Percentiles rank a stretch among this genome's conserved stretches.
phyloP scores from a whole-genome alignment of 2,113 vertebrate genomes.

The Porphyrio hochstetteri region DNA sequence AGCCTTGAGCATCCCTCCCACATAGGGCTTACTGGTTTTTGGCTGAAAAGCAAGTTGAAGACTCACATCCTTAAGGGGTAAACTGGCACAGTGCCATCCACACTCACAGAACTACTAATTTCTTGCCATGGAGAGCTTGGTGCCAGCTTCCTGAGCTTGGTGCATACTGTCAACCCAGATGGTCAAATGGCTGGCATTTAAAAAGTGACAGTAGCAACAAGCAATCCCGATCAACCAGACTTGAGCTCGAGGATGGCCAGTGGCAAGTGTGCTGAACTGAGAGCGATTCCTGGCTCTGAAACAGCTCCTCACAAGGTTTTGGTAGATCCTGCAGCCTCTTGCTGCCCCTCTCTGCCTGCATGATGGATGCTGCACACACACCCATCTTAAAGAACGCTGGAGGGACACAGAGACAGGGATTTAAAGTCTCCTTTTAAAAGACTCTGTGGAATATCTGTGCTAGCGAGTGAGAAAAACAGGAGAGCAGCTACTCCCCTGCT shows the following conservation, averaged over 20 bases:
- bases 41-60: neutral
- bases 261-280: neutral
- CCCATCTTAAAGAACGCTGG: neutral
- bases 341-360: neutral
- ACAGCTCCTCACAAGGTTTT: rapidly evolving
- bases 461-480: neutral
- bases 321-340: neutral
- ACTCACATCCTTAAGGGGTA: neutral
- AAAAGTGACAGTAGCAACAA: conserved; percentile 26
- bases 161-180: conserved; percentile 17
- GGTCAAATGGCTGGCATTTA: conserved; percentile 18
- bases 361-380: neutral
- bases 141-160: conserved; percentile 3
- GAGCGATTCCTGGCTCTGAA: neutral
- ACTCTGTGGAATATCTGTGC: neutral
- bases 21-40: neutral
- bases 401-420: neutral
- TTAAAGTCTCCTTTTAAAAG: neutral
- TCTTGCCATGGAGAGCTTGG: neutral
- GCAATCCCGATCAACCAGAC: neutral
- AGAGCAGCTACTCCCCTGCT: neutral
- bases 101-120: neutral
- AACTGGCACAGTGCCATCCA: neutral
- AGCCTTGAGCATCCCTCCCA: neutral
- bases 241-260: neutral